Base-by-base conservation (phyloP, 2,797 vertebrate genomes). In the Coccyzus lansbergi region DNA sequence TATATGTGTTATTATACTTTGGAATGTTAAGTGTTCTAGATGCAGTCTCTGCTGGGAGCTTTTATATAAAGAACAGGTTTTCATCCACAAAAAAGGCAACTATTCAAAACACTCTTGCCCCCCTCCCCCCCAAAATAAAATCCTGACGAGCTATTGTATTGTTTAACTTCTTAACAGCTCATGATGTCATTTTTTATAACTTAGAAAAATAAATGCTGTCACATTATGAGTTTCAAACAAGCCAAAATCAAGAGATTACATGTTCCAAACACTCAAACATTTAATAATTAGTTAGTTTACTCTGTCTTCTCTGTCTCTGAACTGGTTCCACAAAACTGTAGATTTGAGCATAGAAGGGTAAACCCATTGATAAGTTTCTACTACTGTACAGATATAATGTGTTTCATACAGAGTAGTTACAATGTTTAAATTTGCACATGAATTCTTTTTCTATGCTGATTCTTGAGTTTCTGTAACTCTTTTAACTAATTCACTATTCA, bases 11-110 rank as follows among this genome's bases (percentile, higher is more conserved):
- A 94, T 97, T 97, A 96, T 89, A 87, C 93, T 96, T 91, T 91
- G 97, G 97, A 98, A 97, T 98, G 96, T 97, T 96, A 97, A 97
- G 95, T 97, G 97, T 96, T 97, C 97, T 95, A 96, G 95, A 97
- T 97, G 96, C 75, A 64, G 95, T 96, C 97, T 96, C 96, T 97
- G 90, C 85, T 97, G 95, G 95, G 96, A 96, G 65, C 85, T 97
- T 68, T 90, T 97, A 92, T 77, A 96, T 92, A 88, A 87, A 93
- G 93, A 90, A 91, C 80, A 96, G 90, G 88, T 93, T 96, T 96
- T 94, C 67, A 91, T 90, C 77, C 40, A 83, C 81, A 93, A 96
- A 78, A 89, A 90, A 96, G 96, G 91, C 49, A 72, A 97, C 86
- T 85, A 96, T 89, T 96, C 90, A 94, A 92, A 96, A 72, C 44